Percentiles rank a stretch among this genome's conserved stretches.
Conservation (phyloP, 2,113 vertebrate genomes). For the Tapirus terrestris region DNA sequence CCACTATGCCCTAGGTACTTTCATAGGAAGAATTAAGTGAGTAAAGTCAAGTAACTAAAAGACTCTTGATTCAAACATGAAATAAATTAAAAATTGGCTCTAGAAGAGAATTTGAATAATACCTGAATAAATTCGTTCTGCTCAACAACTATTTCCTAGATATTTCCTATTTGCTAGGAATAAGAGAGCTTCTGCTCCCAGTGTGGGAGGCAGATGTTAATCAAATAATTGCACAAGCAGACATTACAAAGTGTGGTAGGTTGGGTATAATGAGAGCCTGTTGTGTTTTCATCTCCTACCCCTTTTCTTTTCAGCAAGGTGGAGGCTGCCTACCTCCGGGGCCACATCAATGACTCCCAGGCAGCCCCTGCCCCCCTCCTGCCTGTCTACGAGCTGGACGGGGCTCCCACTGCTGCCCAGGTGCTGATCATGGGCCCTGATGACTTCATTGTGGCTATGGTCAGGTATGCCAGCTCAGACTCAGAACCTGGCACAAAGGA, state of each 20-base stretch:
- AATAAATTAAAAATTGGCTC: conserved; percentile 28
- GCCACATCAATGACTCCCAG: conserved; percentile 94
- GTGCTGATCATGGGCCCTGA: conserved; percentile 97
- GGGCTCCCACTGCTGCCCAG: conserved; percentile 90
- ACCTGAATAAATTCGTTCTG: conserved; percentile 11
- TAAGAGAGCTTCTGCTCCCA: background rate
- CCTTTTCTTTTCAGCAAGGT: conserved; percentile 88
- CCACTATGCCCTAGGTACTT: background rate
- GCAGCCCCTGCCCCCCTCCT: conserved; percentile 86
- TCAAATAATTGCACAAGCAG: background rate
- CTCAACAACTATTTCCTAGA: background rate
- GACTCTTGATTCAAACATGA: background rate
- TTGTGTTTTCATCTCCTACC: background rate
- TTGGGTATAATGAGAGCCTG: background rate
- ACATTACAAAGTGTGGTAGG: background rate
- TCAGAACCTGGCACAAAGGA: background rate
- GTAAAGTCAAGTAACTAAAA: background rate
- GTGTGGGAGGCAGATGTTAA: background rate
- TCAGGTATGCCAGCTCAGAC: conserved; percentile 88
- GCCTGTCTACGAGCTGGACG: conserved; percentile 86
- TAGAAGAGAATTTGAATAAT: conserved; percentile 15
- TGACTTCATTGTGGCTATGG: conserved; percentile 95
- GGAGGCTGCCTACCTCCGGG: conserved; percentile 89
- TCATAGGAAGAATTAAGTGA: conserved; percentile 38
- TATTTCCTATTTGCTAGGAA: background rate